Evolutionary conservation across 2,888 invertebrate genomes (phyloP), one percentile per base, ranked within the genome.

Genomic region (Prenolepis imparis): DNA sequence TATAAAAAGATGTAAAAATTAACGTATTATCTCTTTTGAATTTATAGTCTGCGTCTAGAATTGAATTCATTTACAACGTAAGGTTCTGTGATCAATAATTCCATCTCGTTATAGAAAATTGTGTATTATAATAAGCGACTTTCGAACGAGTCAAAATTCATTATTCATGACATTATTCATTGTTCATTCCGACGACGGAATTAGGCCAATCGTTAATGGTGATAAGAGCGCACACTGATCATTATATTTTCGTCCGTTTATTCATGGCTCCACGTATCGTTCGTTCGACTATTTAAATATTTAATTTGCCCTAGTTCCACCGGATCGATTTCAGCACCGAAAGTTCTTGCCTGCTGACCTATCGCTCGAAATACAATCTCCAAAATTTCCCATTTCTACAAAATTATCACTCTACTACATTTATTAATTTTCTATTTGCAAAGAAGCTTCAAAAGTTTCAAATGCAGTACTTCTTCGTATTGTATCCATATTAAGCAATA

Each of bases 221-320:
- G 44, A 59, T 80, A 80, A 80, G 32, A 32, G 24, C 12, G 28
- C 36, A 21, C 21, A 5, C 66, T 44, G 36, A 36, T 44, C 36
- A 15, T 78, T 36, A 80, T 80, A 80, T 80, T 80, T 70, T 80
- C 32, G 72, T 28, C 28, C 41, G 24, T 59, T 63, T 81, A 81
- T 81, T 72, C 39, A 39, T 70, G 63, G 66, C 67, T 86, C 63
- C 48, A 24, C 24, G 11, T 55, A 52, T 5, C 41, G 48, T 28
- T 52, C 59, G 44, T 12, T 48, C 9, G 57, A 44, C 52, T 24
- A 61, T 63, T 83, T 32, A 81, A 88, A 85, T 86, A 83, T 86
- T 89, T 78, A 84, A 66, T 66, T 18, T 57, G 90, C 41, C 66
- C 87, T 74, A 87, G 78, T 86, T 84, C 41, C 32, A n/a, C 8